Evolutionary conservation across 2,797 vertebrate genomes (phyloP).

Genomic region (Taeniopygia guttata): DNA sequence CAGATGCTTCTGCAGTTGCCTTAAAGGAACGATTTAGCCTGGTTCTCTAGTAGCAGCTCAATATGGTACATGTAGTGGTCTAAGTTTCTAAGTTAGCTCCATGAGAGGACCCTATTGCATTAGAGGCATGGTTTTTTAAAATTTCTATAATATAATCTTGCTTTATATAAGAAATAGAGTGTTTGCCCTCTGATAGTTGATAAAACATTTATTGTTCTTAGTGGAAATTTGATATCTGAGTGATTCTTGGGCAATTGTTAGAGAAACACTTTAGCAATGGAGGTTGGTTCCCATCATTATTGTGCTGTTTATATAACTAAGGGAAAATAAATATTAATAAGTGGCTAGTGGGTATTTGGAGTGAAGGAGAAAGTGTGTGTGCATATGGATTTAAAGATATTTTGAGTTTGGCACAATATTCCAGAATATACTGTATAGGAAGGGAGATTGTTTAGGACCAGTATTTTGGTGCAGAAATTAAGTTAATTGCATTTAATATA

Average conservation of each 20-base stretch:
- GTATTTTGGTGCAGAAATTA: not conserved
- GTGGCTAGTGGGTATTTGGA: not conserved
- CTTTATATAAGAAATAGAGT: not conserved
- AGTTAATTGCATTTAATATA: not conserved
- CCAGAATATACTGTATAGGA: not conserved
- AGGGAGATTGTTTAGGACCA: not conserved
- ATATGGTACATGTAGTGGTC: not conserved
- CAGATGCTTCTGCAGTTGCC: not conserved
- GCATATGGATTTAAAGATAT: not conserved
- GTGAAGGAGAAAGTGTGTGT: not conserved
- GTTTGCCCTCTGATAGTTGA: not conserved
- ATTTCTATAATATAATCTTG: not conserved
- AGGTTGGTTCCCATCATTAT: not conserved
- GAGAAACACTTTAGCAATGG: not conserved
- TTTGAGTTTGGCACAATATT: not conserved
- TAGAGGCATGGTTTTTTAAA: not conserved
- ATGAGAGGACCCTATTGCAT: not conserved
- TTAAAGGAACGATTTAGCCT: not conserved
- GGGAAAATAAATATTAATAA: not conserved
- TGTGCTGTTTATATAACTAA: not conserved
- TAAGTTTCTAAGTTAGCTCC: not conserved
- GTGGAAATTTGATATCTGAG: not conserved
- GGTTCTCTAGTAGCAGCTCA: not conserved
- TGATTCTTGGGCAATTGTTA: not conserved
- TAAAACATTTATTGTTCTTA: not conserved